These are phyloP conservation scores for Nomada goodeniana DNA, from an alignment of 2,888 invertebrate species.

Conservation along the genomic window DNA sequence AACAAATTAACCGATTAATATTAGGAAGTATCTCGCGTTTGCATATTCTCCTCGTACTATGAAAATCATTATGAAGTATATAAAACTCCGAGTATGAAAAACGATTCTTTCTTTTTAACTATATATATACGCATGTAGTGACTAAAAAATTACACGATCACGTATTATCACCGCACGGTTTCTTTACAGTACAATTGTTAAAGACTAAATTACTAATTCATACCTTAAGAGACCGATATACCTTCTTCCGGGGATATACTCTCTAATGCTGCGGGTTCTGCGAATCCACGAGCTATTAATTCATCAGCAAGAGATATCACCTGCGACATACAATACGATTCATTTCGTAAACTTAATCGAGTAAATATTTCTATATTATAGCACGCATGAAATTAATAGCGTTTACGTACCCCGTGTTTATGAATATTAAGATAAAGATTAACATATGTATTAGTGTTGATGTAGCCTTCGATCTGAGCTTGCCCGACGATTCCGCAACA, in stretches of 20 bases:
- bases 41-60: conserved; percentile 1
- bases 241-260: conserved; percentile 67
- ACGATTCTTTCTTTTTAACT: conserved; percentile 14
- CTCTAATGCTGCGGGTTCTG: conserved; percentile 88
- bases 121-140: conserved; percentile 36
- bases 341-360: neutral
- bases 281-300: conserved; percentile 93
- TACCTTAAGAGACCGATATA: conserved; percentile 39
- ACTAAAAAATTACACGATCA: conserved; percentile 62
- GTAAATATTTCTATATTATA: neutral
- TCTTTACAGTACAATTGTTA: conserved; percentile 44
- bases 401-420: conserved; percentile 89
- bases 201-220: conserved; percentile 42
- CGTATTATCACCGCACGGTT: conserved; percentile 56
- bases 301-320: conserved; percentile 94
- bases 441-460: conserved; percentile 91
- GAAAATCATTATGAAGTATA: conserved; percentile 29
- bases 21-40: conserved; percentile 4
- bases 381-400: neutral
- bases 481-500: conserved; percentile 93
- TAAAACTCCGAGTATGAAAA: conserved; percentile 45
- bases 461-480: conserved; percentile 94
- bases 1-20: neutral
- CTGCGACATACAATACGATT: conserved; percentile 86
- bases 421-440: conserved; percentile 92